Base-by-base conservation (phyloP, 2,113 vertebrate genomes). In the Corythaeola cristata region DNA sequence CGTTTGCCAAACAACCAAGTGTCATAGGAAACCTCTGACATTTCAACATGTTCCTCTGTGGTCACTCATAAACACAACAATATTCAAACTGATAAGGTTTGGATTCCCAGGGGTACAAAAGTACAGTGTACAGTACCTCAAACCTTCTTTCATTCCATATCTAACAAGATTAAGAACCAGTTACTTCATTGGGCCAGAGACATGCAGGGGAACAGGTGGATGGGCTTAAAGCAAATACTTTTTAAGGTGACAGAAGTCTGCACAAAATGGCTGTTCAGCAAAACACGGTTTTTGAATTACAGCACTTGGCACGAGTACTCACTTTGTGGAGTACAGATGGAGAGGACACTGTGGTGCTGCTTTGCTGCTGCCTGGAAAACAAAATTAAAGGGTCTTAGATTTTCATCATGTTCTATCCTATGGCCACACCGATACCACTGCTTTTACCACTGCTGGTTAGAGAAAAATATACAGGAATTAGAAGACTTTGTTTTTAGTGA, bases 301-400 rank as follows among this genome's bases (percentile, higher is more conserved):
- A 95, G 94, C 47, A 16, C 50, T 93, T 96, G 96, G 90, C 83
- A 93, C 0, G 2, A 53, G 35, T 13, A 96, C 98, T 98, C 96
- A 98, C 98, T 98, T 97, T 26, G 96, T 71, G 45, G 96, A 89
- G 92, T 93, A 96, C 79, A 98, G 94, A 95, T 96, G 97, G 77
- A 97, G 91, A 82, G 78, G 96, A 80, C 96, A 97, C 52, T 76
- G 95, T 3, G 89, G 85, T 56, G 89, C 89, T 30, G 91, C 73
- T 73, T 92, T 93, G 88, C 82, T 93, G 97, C 92, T 79, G 73
- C 98, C 98, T 98, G 96, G 19, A 92, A 97, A 95, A 95, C 75
- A 88, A 92, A 97, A 94, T 93, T 60, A 58, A 87, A 90, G 85
- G 11, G 26, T 90, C 74, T 92, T 81, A 83, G 56, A 85, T 66